Conservation (phyloP, 1,140 invertebrate genomes). For the Drosophila miranda region DNA sequence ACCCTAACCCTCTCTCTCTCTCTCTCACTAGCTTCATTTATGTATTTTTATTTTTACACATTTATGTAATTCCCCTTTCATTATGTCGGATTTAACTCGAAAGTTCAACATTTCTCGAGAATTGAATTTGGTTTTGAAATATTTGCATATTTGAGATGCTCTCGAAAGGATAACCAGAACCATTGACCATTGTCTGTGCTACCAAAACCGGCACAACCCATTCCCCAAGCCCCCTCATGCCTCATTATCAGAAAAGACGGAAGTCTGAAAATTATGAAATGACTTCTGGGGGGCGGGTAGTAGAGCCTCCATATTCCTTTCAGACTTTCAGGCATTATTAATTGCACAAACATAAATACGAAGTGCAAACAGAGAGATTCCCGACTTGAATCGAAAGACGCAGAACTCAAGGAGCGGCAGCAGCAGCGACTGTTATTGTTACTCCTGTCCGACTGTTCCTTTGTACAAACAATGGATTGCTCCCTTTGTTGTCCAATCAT, state of each 20-base stretch:
- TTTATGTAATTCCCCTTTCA: slow-evolving; percentile 30
- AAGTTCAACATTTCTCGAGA: slow-evolving; percentile 48
- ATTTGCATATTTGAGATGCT: slow-evolving; percentile 48
- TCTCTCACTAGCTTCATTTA: slow-evolving; percentile 35
- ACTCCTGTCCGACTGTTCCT: slow-evolving; percentile 51
- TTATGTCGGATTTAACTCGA: slow-evolving; percentile 53
- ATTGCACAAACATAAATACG: slow-evolving; percentile 62
- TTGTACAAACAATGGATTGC: slow-evolving; percentile 65
- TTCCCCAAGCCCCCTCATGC: background rate
- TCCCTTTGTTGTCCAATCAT: slow-evolving; percentile 65
- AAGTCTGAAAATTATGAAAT: slow-evolving; percentile 65
- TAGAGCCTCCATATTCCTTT: slow-evolving; percentile 23
- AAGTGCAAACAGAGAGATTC: slow-evolving; percentile 34
- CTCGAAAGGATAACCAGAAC: slow-evolving; percentile 29
- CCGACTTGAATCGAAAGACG: background rate
- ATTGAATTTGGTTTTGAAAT: slow-evolving; percentile 37
- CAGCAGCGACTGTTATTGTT: slow-evolving; percentile 38
- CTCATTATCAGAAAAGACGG: slow-evolving; percentile 45
- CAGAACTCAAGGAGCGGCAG: slow-evolving; percentile 3
- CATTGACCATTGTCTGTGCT: slow-evolving; percentile 43
- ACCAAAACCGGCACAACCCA: background rate
- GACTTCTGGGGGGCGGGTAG: slow-evolving; percentile 28
- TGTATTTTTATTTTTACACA: too few relatives aligned
- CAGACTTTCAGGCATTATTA: slow-evolving; percentile 60
- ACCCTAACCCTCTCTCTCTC: slow-evolving; percentile 19